Conservation (phyloP, 1,140 invertebrate species). For the Phymorhynchus buccinoides region DNA sequence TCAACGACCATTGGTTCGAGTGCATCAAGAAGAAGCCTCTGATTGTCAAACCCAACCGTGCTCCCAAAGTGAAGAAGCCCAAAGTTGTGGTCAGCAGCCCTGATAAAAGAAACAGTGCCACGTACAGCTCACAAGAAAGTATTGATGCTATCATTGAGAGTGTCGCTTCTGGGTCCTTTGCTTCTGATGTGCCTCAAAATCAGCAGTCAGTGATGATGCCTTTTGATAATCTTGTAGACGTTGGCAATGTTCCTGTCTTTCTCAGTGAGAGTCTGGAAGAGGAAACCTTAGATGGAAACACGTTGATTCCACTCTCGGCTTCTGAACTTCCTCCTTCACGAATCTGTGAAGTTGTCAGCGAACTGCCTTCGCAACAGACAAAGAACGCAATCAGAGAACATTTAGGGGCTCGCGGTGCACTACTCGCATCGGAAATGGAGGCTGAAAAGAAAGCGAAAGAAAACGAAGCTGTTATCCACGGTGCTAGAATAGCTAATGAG, state of each 20-base stretch:
- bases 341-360: neutral
- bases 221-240: neutral
- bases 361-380: neutral
- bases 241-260: neutral
- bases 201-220: neutral
- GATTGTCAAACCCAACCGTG: neutral
- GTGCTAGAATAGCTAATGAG: neutral
- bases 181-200: neutral
- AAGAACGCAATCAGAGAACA: neutral
- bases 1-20: constrained; percentile 43
- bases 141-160: neutral
- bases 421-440: neutral
- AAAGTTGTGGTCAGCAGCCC: neutral
- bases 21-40: constrained; percentile 43
- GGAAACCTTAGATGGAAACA: neutral
- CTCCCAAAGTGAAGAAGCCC: constrained; percentile 6
- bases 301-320: neutral
- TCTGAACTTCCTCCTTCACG: neutral
- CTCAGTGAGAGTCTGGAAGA: neutral
- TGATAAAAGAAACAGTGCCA: neutral
- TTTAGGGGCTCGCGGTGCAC: neutral
- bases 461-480: neutral
- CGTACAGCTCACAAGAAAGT: neutral
- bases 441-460: neutral
- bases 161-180: neutral